These are phyloP conservation scores for Cybosia mesomella DNA, from an alignment of 2,888 invertebrate species.

Conservation along the genomic window DNA sequence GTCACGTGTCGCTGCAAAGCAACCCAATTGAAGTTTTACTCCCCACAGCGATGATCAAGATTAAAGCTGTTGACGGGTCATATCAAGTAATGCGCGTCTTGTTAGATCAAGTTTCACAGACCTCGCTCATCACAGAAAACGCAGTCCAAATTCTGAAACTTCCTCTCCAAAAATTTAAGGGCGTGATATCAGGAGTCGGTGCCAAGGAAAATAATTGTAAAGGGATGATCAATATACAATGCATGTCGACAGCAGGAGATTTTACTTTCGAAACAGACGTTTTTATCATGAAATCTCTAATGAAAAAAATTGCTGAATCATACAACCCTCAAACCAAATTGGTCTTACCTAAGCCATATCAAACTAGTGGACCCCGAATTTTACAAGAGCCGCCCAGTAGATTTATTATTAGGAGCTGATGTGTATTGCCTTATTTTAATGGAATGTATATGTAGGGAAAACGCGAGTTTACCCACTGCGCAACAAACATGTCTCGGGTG, in stretches of 20 bases:
- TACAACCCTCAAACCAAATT: constrained; percentile 4
- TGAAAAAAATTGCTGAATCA: constrained; percentile 11
- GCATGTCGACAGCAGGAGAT: neutral
- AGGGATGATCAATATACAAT: constrained; percentile 7
- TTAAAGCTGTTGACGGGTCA: constrained; percentile 1
- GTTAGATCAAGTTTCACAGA: constrained; percentile 7
- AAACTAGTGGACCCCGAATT: constrained; percentile 13
- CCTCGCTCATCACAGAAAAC: constrained; percentile 12
- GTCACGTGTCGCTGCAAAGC: constrained; percentile 4
- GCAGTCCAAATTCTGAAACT: constrained; percentile 8
- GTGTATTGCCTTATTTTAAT: constrained; percentile 12
- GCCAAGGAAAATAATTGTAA: constrained; percentile 8
- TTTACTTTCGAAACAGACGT: constrained; percentile 14
- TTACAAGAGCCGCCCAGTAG: constrained; percentile 15
- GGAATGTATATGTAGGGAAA: constrained; percentile 2
- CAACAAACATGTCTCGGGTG: constrained; percentile 29
- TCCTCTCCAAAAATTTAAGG: neutral
- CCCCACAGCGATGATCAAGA: constrained; percentile 13
- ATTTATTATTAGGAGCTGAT: constrained; percentile 17
- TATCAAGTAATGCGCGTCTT: constrained; percentile 5
- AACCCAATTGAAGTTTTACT: neutral
- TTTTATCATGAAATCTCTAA: constrained; percentile 6
- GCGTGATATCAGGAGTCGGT: constrained; percentile 8
- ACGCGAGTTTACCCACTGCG: constrained; percentile 11
- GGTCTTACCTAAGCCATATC: constrained; percentile 4